Conservation (phyloP, 1,140 invertebrate genomes). For the Heterodera schachtii region DNA sequence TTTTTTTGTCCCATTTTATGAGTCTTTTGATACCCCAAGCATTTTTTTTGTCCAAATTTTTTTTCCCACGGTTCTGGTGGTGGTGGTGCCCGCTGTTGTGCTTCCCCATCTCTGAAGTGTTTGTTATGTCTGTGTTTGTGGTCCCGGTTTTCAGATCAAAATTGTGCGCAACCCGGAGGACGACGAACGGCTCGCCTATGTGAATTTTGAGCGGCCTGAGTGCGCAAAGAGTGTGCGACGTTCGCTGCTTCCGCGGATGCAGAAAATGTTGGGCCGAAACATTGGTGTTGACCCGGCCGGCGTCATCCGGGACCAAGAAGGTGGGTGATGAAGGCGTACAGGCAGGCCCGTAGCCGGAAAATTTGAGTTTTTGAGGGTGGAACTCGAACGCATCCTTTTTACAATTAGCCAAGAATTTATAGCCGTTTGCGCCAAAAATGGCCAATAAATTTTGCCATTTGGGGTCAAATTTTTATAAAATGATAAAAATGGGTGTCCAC, state of each 20-base stretch:
- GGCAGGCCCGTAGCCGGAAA: no score
- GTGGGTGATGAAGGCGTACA: constrained; percentile 13
- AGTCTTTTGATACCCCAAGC: no score
- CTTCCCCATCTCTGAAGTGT: background rate
- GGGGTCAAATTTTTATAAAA: no score
- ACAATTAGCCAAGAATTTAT: no score
- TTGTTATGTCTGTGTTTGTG: background rate
- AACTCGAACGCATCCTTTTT: no score
- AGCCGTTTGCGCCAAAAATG: no score
- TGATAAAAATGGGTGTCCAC: no score
- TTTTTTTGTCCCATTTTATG: no score
- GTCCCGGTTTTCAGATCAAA: constrained; percentile 52
- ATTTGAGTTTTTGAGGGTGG: no score
- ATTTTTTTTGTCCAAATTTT: no score
- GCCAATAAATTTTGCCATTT: no score
- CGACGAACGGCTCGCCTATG: constrained; percentile 54
- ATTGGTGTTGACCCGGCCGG: constrained; percentile 53
- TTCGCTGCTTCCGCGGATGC: constrained; percentile 37
- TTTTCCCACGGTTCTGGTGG: no score
- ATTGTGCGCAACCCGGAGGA: constrained; percentile 56
- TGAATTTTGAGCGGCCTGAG: constrained; percentile 50
- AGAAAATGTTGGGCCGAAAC: constrained; percentile 41
- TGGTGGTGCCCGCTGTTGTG: background rate
- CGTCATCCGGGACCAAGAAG: constrained; percentile 56
- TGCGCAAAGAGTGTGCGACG: constrained; percentile 52